Evolutionary conservation across 2,113 vertebrate species (phyloP), one percentile per base, ranked within the genome.

Genomic region (Tachuris rubrigastra): DNA sequence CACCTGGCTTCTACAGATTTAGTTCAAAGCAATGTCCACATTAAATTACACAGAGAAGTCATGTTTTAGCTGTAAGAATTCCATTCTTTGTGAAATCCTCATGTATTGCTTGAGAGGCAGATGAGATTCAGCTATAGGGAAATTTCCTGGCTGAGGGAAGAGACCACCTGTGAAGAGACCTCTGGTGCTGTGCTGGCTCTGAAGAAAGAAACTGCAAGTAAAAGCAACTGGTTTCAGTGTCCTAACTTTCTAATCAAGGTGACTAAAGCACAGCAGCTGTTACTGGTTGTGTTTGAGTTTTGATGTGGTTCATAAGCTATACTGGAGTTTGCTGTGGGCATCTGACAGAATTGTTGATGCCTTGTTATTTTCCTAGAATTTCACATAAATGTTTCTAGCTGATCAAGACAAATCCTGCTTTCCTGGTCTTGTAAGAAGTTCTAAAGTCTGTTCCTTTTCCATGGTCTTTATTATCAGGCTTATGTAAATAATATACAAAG

Each of bases 1-100:
- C 2, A 2, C 35, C 21, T 1, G 3, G 5, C 10, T 14, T 56
- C 1, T 35, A 35, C 30, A 19, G 49, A 21, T 75, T n/a, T 69
- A 62, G 6, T 52, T 87, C 27, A 37, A 41, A 62, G 53, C 30
- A 8, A 5, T 20, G 39, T 75, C 30, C 28, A 39, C 5, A 21
- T 16, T 41, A 13, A 53, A 44, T 55, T 9, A n/a, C 13, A 15
- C 16, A 59, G 65, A 42, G 49, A 53, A 83, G 59, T 25, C 27
- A 22, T 8, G 31, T 10, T 44, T 92, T 53, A 59, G 28, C 39
- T 47, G 9, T 33, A 47, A 42, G 5, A 6, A 24, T 68, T 46
- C 35, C 16, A 17, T 39, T 35, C 25, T 63, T 25, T 59, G 52
- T 85, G 81, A 35, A 59, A 67, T 39, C 30, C 10, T 6, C 2